Conservation (phyloP, 2,113 vertebrate species). For the Lasiurus borealis region DNA sequence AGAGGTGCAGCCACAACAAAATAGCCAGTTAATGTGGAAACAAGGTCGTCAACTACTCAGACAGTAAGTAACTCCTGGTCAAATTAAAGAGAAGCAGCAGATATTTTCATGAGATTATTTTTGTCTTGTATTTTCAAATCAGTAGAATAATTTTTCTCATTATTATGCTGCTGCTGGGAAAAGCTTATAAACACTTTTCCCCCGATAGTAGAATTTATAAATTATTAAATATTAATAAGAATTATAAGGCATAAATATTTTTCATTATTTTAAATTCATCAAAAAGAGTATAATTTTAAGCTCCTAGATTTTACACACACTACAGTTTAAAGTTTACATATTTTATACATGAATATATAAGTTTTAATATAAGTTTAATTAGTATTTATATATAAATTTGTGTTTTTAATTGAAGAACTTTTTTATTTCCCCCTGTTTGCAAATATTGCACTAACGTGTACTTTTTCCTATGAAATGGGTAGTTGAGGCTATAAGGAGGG, state of each 20-base stretch:
- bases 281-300: neutral
- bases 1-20: constrained; percentile 94
- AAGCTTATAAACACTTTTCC: neutral
- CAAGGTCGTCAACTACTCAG: constrained; percentile 98
- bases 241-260: constrained; percentile 11
- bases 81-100: neutral
- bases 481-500: neutral
- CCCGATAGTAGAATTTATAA: neutral
- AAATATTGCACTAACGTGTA: neutral
- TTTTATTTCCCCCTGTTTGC: neutral
- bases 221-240: constrained; percentile 32
- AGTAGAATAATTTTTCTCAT: neutral
- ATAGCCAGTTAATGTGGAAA: constrained; percentile 99
- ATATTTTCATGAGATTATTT: constrained; percentile 41
- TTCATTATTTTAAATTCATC: constrained; percentile 30
- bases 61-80: constrained; percentile 91
- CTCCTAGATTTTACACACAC: neutral
- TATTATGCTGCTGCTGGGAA: neutral
- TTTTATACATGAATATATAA: neutral
- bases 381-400: neutral
- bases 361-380: neutral
- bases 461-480: neutral
- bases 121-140: constrained; percentile 59
- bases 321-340: constrained; percentile 21
- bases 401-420: neutral